Conservation (phyloP, 2,797 vertebrate genomes). For the Channa striata region DNA sequence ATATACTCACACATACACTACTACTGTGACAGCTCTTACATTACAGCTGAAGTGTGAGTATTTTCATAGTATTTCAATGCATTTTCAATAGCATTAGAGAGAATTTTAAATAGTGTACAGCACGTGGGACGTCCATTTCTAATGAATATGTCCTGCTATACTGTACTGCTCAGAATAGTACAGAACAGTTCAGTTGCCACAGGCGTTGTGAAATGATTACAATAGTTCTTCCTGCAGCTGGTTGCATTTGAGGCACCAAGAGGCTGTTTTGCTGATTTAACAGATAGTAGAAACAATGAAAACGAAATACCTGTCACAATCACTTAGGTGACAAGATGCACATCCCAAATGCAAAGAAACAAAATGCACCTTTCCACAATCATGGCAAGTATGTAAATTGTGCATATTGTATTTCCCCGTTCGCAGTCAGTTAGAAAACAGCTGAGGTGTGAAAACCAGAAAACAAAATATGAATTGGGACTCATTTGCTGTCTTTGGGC, state of each 20-base stretch:
- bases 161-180: constrained; percentile 20
- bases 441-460: constrained; percentile 73
- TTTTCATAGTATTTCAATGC: too few species aligned
- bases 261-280: constrained; percentile 66
- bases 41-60: too few species aligned
- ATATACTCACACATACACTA: too few species aligned
- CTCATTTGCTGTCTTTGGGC: constrained; percentile 80
- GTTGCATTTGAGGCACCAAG: constrained; percentile 44
- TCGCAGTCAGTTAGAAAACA: constrained; percentile 71
- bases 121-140: too few species aligned
- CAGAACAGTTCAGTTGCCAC: constrained; percentile 46
- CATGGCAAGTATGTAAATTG: constrained; percentile 66
- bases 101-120: too few species aligned
- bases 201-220: constrained; percentile 38
- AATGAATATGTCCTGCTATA: too few species aligned
- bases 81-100: too few species aligned
- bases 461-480: constrained; percentile 73
- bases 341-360: constrained; percentile 53
- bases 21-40: too few species aligned
- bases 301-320: constrained; percentile 65
- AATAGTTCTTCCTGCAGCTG: constrained; percentile 28
- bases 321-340: constrained; percentile 55
- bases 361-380: constrained; percentile 58
- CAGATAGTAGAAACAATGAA: constrained; percentile 61
- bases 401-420: constrained; percentile 50